These are phyloP conservation scores for Epinephelus malabaricus DNA, from an alignment of 2,797 vertebrate genomes.

Conservation along the genomic window DNA sequence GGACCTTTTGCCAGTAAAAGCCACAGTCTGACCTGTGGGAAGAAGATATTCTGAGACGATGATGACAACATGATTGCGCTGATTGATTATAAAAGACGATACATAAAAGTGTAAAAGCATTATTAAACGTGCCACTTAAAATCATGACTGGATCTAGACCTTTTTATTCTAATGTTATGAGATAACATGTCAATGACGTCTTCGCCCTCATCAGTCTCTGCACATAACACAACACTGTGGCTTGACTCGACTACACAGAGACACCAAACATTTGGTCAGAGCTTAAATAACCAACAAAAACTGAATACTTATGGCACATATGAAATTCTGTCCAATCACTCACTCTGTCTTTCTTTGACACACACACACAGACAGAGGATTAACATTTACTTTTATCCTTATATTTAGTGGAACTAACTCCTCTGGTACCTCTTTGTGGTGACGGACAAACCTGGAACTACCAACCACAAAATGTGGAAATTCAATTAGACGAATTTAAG, in stretches of 20 bases:
- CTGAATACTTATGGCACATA: constrained; percentile 10
- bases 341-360: constrained; percentile 1
- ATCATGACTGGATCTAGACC: constrained; percentile 7
- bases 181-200: constrained; percentile 15
- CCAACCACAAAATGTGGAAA: constrained; percentile 88
- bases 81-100: constrained; percentile 28
- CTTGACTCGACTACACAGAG: constrained; percentile 4
- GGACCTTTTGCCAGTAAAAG: constrained; percentile 36
- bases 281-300: constrained; percentile 47
- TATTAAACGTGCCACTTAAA: constrained; percentile 1
- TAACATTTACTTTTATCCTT: constrained; percentile 65
- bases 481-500: constrained; percentile 88
- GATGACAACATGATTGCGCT: constrained; percentile 22
- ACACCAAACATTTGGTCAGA: constrained; percentile 20
- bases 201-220: constrained; percentile 15
- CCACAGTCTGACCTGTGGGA: constrained; percentile 55
- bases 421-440: constrained; percentile 79
- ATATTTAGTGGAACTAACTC: constrained; percentile 74
- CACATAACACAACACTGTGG: constrained; percentile 34
- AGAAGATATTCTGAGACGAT: constrained; percentile 27
- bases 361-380: constrained; percentile 45
- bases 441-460: constrained; percentile 79
- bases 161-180: constrained; percentile 10
- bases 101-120: constrained; percentile 2
- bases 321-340: constrained; percentile 9